Evolutionary conservation across 1,140 invertebrate genomes (phyloP).

Genomic region (Drosophila pachea): DNA sequence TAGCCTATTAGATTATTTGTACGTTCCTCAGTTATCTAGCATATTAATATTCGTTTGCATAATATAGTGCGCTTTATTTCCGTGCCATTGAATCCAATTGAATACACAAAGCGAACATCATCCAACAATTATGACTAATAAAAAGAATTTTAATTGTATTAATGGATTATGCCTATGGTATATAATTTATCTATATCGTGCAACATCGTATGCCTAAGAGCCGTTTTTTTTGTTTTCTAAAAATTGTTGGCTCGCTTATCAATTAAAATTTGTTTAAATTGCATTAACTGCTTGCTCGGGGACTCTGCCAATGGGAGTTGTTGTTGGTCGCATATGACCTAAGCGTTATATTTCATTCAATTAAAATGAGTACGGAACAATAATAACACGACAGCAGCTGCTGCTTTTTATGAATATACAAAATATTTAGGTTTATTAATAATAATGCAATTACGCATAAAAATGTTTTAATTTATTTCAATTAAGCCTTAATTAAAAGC

Average conservation of each 20-base stretch:
- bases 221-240: conserved; percentile 3
- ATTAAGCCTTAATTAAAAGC: conserved; percentile 75
- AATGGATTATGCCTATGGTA: conserved; percentile 65
- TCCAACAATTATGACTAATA: conserved; percentile 55
- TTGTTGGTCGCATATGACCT: conserved; percentile 40
- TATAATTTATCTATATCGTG: conserved; percentile 51
- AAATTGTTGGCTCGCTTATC: conserved; percentile 64
- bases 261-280: conserved; percentile 72
- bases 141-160: conserved; percentile 71
- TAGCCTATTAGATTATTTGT: too few relatives aligned
- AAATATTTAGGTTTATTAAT: conserved; percentile 78
- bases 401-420: conserved; percentile 42
- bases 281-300: conserved; percentile 62
- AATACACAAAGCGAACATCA: conserved; percentile 5
- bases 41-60: too few relatives aligned
- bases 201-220: conserved; percentile 13
- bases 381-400: conserved; percentile 27
- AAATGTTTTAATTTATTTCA: conserved; percentile 78
- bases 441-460: conserved; percentile 78
- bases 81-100: conserved; percentile 6
- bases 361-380: conserved; percentile 53
- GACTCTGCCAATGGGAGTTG: background rate
- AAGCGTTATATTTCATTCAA: conserved; percentile 74
- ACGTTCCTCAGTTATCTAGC: too few relatives aligned
- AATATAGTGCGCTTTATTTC: too few relatives aligned